phyloP scores from a whole-genome alignment of 2,888 invertebrate species.

The Abscondita cerata region DNA sequence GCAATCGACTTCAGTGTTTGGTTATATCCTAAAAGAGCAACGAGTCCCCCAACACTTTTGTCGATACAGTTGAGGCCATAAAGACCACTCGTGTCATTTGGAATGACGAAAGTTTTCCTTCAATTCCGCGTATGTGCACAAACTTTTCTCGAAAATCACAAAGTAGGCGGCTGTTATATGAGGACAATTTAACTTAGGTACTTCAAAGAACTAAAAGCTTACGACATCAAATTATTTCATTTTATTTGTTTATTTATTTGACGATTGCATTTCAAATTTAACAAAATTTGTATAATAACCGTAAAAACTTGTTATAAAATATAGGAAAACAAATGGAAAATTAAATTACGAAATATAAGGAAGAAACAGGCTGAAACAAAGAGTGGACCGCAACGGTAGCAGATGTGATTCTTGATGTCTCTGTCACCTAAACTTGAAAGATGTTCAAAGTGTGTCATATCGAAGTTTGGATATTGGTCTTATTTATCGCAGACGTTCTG shows the following conservation, averaged over 20 bases:
- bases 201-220: slow-evolving; percentile 13
- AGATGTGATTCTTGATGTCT: slow-evolving; percentile 56
- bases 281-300: not conserved
- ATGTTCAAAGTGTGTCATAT: slow-evolving; percentile 55
- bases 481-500: slow-evolving; percentile 29
- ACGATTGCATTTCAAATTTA: no score
- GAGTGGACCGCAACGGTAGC: slow-evolving; percentile 44
- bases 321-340: slow-evolving; percentile 30
- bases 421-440: slow-evolving; percentile 55
- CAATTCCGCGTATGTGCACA: slow-evolving; percentile 53
- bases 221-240: no score
- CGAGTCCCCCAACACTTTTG: slow-evolving; percentile 62
- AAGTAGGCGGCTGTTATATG: slow-evolving; percentile 24
- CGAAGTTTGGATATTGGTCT: slow-evolving; percentile 51
- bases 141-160: slow-evolving; percentile 37
- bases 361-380: slow-evolving; percentile 27
- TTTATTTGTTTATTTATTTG: no score
- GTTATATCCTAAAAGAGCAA: slow-evolving; percentile 60
- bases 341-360: slow-evolving; percentile 18
- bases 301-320: no score
- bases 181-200: slow-evolving; percentile 16
- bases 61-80: slow-evolving; percentile 63
- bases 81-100: slow-evolving; percentile 67
- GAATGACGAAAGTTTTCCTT: slow-evolving; percentile 65
- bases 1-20: slow-evolving; percentile 58